Conservation (phyloP, 2,888 invertebrate species). For the Dascillus cervinus region DNA sequence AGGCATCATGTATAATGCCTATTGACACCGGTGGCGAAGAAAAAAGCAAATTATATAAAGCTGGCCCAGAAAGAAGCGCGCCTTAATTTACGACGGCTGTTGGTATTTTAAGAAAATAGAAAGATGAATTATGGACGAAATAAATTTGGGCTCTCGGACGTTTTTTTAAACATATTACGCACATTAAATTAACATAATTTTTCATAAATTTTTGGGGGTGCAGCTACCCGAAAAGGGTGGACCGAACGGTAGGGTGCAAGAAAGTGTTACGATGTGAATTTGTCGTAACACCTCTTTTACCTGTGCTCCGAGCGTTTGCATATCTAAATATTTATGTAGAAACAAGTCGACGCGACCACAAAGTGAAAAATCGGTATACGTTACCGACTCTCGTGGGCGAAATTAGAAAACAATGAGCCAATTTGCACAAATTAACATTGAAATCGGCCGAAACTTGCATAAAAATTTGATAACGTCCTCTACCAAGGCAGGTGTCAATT, state of each 20-base stretch:
- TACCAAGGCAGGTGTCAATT: neutral
- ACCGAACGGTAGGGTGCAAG: conserved; percentile 1
- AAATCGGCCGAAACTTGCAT: neutral
- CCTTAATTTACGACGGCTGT: too few species aligned
- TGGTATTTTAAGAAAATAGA: too few species aligned
- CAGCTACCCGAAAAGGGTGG: conserved; percentile 12
- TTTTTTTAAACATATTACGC: conserved; percentile 3
- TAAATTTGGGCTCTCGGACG: too few species aligned
- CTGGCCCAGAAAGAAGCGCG: too few species aligned
- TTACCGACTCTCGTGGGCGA: conserved; percentile 1
- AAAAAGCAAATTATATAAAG: too few species aligned
- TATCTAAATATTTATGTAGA: conserved; percentile 20
- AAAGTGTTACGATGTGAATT: conserved; percentile 20
- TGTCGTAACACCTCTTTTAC: conserved; percentile 20
- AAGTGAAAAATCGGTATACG: conserved; percentile 6
- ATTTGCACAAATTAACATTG: conserved; percentile 7
- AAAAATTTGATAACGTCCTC: neutral
- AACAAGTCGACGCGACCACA: conserved; percentile 16
- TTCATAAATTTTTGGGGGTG: conserved; percentile 5
- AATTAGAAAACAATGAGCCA: conserved; percentile 3
- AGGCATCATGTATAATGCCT: too few species aligned
- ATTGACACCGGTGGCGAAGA: too few species aligned
- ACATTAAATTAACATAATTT: conserved; percentile 8
- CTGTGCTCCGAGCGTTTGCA: conserved; percentile 16
- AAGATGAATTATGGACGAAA: too few species aligned